Base-by-base conservation (phyloP, 1,140 invertebrate species). In the Cryptotermes secundus region DNA sequence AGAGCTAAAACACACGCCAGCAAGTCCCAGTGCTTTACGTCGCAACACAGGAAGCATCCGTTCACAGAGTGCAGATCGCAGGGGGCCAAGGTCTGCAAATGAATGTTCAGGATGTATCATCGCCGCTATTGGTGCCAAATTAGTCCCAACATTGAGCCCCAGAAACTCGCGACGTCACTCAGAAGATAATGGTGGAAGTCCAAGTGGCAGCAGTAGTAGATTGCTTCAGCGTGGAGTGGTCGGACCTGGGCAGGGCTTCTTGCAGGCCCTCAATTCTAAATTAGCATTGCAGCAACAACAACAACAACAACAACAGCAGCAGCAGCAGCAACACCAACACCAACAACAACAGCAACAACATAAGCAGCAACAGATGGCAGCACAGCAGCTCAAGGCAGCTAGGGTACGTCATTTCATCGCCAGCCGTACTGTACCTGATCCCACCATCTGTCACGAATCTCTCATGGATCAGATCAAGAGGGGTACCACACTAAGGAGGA, bases 401-500 rank as follows among this genome's bases (percentile, higher is more conserved):
- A 92, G 90, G 92, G 94, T 93, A 92, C 91, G 87, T 91, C 91
- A 91, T 91, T 93, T 87, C 96, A 92, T 91, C 93, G 88, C 89
- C 14, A 88, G 88, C 42, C 88, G 90, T n/a, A 88, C 92, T 0
- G 89, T 92, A 24, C 88, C 91, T 24, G 92, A 93, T 88, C 91
- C 92, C 3, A 85, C 90, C 1, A 88, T 92, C 81, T 91, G 92
- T n/a, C 90, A 93, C 49, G 93, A 93, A 85, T 93, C 93, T 6
- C 90, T 98, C 1, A 96, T 97, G 96, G 96, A 97, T 91, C 96
- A 98, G 87, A 97, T 98, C 80, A 95, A 96, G 87, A 92, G 94
- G 79, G 96, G 96, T 38, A 96, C 95, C 3, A 94, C 94, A 9
- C 89, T 97, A 82, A 94, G 92, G 79, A 92, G 94, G 86, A 95